A percentile compares a stretch with the other conserved stretches of the same genome.
phyloP scores from a whole-genome alignment of 2,113 vertebrate species.

The Tyrannus savana region DNA sequence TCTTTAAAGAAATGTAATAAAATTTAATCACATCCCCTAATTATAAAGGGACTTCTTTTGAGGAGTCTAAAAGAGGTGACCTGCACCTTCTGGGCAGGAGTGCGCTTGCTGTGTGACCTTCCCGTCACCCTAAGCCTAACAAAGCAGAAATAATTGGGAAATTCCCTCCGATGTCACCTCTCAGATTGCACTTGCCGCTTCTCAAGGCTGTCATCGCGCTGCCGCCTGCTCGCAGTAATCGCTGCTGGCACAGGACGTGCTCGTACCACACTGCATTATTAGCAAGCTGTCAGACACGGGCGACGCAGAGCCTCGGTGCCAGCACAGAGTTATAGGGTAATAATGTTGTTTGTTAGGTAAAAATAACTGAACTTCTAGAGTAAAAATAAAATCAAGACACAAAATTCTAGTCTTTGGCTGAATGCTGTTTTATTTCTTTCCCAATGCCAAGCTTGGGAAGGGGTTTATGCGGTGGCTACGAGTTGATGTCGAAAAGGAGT shows the following conservation, averaged over 20 bases:
- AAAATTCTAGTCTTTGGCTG: background rate
- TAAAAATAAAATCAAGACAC: background rate
- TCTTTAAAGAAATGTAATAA: background rate
- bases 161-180: slow-evolving; percentile 24
- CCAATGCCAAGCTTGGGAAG: background rate
- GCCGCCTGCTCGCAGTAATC: slow-evolving; percentile 12
- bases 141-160: slow-evolving; percentile 49
- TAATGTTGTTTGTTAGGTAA: background rate
- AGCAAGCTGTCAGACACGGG: slow-evolving; percentile 66
- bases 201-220: slow-evolving; percentile 50
- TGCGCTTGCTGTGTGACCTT: background rate
- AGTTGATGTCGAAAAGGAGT: background rate
- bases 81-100: background rate
- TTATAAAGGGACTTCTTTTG: background rate
- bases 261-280: slow-evolving; percentile 43
- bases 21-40: background rate
- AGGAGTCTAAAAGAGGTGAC: slow-evolving; percentile 6
- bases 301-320: background rate
- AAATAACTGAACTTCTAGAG: slow-evolving; percentile 28
- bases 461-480: background rate
- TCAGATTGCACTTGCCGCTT: background rate
- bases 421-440: background rate
- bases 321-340: background rate
- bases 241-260: slow-evolving; percentile 45
- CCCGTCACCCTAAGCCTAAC: background rate